phyloP scores from a whole-genome alignment of 2,797 vertebrate genomes.

The Arnoldichthys spilopterus region DNA sequence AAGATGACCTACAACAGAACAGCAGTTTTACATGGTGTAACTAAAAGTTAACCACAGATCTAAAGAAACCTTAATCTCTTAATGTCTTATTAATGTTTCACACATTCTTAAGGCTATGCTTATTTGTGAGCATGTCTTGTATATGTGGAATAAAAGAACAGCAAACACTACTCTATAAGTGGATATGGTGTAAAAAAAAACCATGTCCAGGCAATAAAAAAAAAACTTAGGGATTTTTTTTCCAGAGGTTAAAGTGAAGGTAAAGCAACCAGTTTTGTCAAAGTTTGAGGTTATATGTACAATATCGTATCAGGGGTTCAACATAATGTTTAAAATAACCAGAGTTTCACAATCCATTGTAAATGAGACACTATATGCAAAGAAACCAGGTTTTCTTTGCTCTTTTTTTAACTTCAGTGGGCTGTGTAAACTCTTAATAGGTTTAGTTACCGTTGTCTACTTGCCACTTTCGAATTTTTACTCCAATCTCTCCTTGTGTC shows the following conservation, averaged over 20 bases:
- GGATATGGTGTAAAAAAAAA: not conserved
- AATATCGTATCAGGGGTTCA: not conserved
- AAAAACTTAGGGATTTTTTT: not conserved
- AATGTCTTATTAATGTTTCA: not conserved
- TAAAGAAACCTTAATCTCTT: not conserved
- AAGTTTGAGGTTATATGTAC: not conserved
- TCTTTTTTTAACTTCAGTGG: not conserved
- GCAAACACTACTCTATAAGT: too few species aligned
- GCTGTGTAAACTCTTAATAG: too few species aligned
- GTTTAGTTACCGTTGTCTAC: slow-evolving; percentile 1
- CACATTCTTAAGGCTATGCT: too few species aligned
- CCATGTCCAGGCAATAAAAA: not conserved
- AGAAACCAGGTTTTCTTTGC: not conserved
- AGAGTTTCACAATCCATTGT: not conserved
- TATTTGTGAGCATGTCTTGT: too few species aligned
- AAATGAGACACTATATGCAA: not conserved
- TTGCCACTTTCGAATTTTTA: not conserved
- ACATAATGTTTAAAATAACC: not conserved
- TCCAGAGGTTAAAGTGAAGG: not conserved
- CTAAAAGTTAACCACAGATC: not conserved
- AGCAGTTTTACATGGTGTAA: slow-evolving; percentile 23
- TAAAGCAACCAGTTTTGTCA: not conserved
- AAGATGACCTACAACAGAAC: not conserved
- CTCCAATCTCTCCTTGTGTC: not conserved
- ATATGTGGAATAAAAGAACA: too few species aligned